Base-by-base conservation (phyloP, 2,113 vertebrate species). In the Nestor notabilis region DNA sequence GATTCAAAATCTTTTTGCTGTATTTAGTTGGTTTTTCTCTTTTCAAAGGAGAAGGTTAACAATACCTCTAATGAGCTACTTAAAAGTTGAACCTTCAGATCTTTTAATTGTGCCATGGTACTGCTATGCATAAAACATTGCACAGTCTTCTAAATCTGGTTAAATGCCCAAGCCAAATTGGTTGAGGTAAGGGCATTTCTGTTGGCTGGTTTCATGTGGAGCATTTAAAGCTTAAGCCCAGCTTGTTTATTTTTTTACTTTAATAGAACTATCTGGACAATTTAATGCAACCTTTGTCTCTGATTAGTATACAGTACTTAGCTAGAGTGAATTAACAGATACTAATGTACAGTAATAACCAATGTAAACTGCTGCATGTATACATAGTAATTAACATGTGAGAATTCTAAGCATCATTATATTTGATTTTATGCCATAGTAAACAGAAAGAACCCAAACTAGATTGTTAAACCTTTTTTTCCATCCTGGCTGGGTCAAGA, bases 391-490 rank as follows among this genome's bases (percentile, higher is more conserved):
- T 71, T 71, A 93, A 25, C 82, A 83, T 8, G 15, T 83, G 37
- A 86, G 29, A 91, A 90, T 82, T 94, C 58, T 90, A 83, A 75
- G 27, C 5, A 47, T 82, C 7, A 18, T 66, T 93, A 10, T 41
- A 60, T 89, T 94, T 4, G 3, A 5, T 90, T 80, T 94, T 77
- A 82, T 74, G 35, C 41, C 28, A 46, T 8, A 83, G 35, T 68
- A 91, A 91, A 61, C 33, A 90, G 87, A 94, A 85, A 41, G 61
- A 94, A 89, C 71, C 46, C 56, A 90, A 87, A 66, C 63, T 89
- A 44, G 58, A 60, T 63, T 50, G 18, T 55, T 76, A 74, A 85
- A 9, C 23, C 23, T 60, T 63, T 92, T 81, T 70, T 46, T 8
- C 7, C 20, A 17, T 83, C 31, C 69, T 81, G 27, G 46, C 43